Conservation (phyloP, 2,797 vertebrate genomes). For the Neostethus bicornis region DNA sequence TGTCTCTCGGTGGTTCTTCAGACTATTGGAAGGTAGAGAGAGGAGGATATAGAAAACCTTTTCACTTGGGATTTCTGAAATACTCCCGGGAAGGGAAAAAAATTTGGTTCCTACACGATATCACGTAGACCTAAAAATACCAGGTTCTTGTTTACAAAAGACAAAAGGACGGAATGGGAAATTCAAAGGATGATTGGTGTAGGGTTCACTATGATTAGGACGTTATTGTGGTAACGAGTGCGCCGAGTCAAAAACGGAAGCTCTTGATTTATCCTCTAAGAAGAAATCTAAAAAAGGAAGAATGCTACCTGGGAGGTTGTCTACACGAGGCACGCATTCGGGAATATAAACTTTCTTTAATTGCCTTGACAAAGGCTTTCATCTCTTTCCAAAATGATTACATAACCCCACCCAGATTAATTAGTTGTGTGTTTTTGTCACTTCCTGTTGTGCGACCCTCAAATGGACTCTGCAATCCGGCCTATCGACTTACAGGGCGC, state of each 20-base stretch:
- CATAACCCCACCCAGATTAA: conserved; percentile 72
- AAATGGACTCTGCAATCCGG: conserved; percentile 64
- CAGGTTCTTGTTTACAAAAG: no score
- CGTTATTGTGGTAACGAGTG: no score
- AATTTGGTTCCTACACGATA: no score
- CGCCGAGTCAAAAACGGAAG: no score
- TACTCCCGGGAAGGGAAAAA: conserved; percentile 1
- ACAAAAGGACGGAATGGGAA: no score
- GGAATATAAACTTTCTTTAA: conserved; percentile 19
- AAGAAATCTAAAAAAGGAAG: no score
- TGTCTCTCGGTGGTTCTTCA: conserved; percentile 61
- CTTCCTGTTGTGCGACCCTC: conserved; percentile 69
- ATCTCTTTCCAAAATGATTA: conserved; percentile 56
- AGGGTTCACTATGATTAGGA: no score
- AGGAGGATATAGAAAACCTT: conserved; percentile 27
- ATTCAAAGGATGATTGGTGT: no score
- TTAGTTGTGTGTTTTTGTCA: conserved; percentile 66
- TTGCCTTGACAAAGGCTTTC: conserved; percentile 29
- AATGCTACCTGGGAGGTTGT: no score
- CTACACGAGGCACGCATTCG: not conserved
- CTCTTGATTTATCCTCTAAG: no score
- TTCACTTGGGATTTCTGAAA: conserved; percentile 20
- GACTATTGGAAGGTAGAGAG: conserved; percentile 25
- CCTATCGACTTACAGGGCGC: conserved; percentile 72
- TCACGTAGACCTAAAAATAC: no score